Conservation (phyloP, 2,113 vertebrate species). For the Chrysochloris asiatica region DNA sequence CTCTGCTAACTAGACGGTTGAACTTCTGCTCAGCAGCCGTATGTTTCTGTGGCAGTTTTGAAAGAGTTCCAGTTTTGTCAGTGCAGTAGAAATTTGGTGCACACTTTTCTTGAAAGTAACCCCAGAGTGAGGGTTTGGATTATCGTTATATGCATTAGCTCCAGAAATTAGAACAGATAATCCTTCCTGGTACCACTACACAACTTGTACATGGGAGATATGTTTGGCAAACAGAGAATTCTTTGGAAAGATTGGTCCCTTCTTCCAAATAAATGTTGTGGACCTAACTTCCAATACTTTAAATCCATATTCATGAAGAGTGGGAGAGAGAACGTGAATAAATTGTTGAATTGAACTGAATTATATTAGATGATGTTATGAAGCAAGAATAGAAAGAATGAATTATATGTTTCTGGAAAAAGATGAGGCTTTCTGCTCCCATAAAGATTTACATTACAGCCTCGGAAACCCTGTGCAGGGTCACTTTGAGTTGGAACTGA, state of each 20-base stretch:
- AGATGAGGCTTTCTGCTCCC: too few species aligned
- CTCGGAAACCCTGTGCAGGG: neutral
- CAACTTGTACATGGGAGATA: neutral
- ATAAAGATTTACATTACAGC: too few species aligned
- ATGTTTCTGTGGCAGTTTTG: neutral
- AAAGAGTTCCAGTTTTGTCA: neutral
- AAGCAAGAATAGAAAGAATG: conserved; percentile 23
- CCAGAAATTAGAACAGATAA: conserved; percentile 34
- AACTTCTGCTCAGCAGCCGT: neutral
- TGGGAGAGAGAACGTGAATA: neutral
- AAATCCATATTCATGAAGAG: too few species aligned
- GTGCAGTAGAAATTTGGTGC: neutral
- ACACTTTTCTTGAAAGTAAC: conserved; percentile 27
- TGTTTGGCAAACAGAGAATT: neutral
- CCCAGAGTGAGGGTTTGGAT: neutral
- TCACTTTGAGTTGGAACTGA: too few species aligned
- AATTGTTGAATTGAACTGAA: neutral
- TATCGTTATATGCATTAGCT: neutral
- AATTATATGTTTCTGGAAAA: neutral
- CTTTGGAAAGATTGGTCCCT: neutral
- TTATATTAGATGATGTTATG: neutral
- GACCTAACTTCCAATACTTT: conserved; percentile 7
- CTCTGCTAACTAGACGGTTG: neutral
- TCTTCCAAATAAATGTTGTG: neutral
- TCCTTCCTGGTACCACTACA: neutral